phyloP scores from a whole-genome alignment of 2,888 invertebrate genomes.

The Danaus chrysippus region DNA sequence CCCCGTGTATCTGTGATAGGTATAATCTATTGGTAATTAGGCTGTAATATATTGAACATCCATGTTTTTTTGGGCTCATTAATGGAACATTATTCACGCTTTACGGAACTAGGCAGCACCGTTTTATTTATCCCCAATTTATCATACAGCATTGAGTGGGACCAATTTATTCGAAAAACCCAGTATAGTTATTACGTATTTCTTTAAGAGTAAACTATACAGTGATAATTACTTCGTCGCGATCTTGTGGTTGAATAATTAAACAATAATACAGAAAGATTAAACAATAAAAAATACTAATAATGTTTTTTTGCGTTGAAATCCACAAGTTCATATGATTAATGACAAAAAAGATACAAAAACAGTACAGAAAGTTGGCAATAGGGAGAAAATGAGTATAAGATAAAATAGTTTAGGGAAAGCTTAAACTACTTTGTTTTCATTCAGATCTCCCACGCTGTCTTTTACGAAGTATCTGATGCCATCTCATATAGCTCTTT shows the following conservation, averaged over 20 bases:
- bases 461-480: slow-evolving; percentile 17
- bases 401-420: slow-evolving; percentile 14
- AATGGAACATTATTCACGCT: slow-evolving; percentile 66
- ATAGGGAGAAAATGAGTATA: background rate
- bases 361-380: background rate
- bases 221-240: background rate
- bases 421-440: slow-evolving; percentile 16
- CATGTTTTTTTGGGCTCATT: slow-evolving; percentile 63
- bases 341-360: background rate
- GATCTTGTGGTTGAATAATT: too few species aligned
- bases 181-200: background rate
- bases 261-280: too few species aligned
- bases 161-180: slow-evolving; percentile 16
- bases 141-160: slow-evolving; percentile 37
- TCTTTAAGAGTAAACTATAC: background rate
- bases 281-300: too few species aligned
- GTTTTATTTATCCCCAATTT: slow-evolving; percentile 53
- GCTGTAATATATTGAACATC: slow-evolving; percentile 68
- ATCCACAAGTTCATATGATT: background rate
- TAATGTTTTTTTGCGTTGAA: too few species aligned
- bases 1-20: slow-evolving; percentile 55
- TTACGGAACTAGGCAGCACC: slow-evolving; percentile 51
- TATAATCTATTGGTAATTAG: slow-evolving; percentile 75
- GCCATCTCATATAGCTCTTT: slow-evolving; percentile 16
- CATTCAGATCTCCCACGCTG: slow-evolving; percentile 16